Conservation (phyloP, 2,113 vertebrate genomes). For the Limanda limanda region DNA sequence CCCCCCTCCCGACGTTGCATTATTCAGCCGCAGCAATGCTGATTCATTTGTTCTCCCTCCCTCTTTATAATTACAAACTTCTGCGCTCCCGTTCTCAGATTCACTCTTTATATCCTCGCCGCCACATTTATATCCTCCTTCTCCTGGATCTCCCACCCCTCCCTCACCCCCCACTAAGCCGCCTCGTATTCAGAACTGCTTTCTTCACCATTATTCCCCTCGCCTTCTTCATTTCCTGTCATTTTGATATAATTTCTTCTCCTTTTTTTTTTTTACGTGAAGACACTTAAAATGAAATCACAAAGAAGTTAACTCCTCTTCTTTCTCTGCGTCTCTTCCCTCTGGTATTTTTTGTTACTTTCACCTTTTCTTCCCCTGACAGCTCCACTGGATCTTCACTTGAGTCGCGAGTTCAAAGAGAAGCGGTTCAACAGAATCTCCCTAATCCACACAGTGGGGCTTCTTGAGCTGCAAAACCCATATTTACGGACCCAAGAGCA, state of each 20-base stretch:
- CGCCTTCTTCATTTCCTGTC: constrained; percentile 22
- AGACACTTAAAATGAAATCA: constrained; percentile 45
- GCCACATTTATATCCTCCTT: constrained; percentile 31
- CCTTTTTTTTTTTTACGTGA: constrained; percentile 3
- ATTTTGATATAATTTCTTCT: constrained; percentile 43
- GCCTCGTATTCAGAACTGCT: constrained; percentile 6
- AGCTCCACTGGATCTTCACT: constrained; percentile 24
- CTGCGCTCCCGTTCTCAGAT: constrained; percentile 21
- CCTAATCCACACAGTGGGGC: constrained; percentile 39
- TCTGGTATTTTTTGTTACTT: constrained; percentile 9
- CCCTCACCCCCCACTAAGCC: constrained; percentile 5
- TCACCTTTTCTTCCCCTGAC: constrained; percentile 10
- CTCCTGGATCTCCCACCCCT: not conserved
- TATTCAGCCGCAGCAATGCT: constrained; percentile 58
- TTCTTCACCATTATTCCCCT: constrained; percentile 14
- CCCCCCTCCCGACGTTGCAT: constrained; percentile 23
- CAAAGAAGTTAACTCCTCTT: not conserved
- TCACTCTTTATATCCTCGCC: constrained; percentile 49
- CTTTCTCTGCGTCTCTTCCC: not conserved
- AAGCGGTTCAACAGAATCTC: constrained; percentile 38
- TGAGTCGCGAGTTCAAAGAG: constrained; percentile 53
- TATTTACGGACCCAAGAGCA: constrained; percentile 48
- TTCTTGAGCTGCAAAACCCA: constrained; percentile 22
- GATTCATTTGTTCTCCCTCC: constrained; percentile 64
- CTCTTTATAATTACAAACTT: constrained; percentile 66